phyloP scores from a whole-genome alignment of 2,888 invertebrate species.

The Macropis europaea region DNA sequence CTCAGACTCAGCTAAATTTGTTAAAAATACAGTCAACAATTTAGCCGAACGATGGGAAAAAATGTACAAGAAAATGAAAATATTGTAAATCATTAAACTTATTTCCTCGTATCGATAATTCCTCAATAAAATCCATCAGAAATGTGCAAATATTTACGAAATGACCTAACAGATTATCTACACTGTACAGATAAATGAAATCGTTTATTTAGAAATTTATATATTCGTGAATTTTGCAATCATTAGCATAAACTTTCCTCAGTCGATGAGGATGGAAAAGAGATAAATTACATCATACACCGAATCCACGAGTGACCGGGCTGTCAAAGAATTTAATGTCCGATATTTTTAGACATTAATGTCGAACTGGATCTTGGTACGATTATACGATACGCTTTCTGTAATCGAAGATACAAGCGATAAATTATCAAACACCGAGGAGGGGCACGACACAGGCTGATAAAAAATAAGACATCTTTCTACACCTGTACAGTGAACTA shows the following conservation, averaged over 20 bases:
- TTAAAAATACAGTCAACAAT: too few relatives aligned
- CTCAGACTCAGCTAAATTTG: too few relatives aligned
- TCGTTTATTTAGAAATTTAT: too few relatives aligned
- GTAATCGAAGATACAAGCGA: conserved; percentile 19
- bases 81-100: too few relatives aligned
- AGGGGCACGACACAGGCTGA: background rate
- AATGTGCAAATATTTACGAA: too few relatives aligned
- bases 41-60: too few relatives aligned
- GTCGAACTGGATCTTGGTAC: background rate
- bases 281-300: background rate
- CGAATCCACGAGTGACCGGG: background rate
- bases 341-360: conserved; percentile 3
- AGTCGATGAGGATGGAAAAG: background rate
- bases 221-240: too few relatives aligned
- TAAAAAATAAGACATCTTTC: background rate
- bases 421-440: conserved; percentile 15
- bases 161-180: too few relatives aligned
- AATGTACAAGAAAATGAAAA: too few relatives aligned
- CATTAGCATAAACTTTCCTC: background rate
- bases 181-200: too few relatives aligned
- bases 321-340: background rate
- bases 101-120: too few relatives aligned
- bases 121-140: too few relatives aligned
- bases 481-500: background rate
- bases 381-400: background rate